Percentiles rank a stretch among this genome's conserved stretches.
Conservation (phyloP, 2,113 vertebrate genomes). For the Dolichotis patagonum region DNA sequence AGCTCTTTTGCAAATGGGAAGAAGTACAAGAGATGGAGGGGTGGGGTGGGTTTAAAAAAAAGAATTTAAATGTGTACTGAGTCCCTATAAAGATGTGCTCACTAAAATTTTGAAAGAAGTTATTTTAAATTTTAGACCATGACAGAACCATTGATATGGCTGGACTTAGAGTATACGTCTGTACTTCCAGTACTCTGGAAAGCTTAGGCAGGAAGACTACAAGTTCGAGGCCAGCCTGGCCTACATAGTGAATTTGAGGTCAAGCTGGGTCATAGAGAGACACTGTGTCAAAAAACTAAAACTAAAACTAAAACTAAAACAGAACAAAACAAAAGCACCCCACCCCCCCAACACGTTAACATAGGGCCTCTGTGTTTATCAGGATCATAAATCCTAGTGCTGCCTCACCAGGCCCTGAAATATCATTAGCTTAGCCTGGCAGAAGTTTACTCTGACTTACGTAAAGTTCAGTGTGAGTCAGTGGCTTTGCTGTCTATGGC, state of each 20-base stretch:
- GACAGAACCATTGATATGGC: not conserved
- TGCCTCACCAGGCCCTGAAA: not conserved
- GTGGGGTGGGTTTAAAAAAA: not conserved
- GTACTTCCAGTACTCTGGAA: not conserved
- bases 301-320: not conserved
- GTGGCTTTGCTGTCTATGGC: not conserved
- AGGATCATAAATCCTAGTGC: not conserved
- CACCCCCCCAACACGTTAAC: not conserved
- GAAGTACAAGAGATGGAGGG: not conserved
- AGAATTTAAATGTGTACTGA: not conserved
- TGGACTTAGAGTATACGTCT: not conserved
- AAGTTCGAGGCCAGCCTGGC: not conserved
- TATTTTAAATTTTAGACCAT: not conserved
- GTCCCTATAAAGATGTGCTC: not conserved
- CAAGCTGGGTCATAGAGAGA: not conserved
- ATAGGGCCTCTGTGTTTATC: not conserved
- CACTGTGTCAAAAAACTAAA: not conserved
- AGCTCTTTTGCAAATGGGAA: not conserved
- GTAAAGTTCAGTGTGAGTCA: not conserved
- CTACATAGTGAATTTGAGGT: not conserved
- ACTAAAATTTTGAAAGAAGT: not conserved
- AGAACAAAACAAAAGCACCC: not conserved
- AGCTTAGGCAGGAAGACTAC: not conserved
- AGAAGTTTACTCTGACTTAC: slow-evolving; percentile 5
- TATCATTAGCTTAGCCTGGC: not conserved